Percentiles rank a stretch among this genome's conserved stretches.
These are phyloP conservation scores for Lordiphosa andalusiaca DNA, from an alignment of 2,888 invertebrate genomes.

Conservation along the genomic window DNA sequence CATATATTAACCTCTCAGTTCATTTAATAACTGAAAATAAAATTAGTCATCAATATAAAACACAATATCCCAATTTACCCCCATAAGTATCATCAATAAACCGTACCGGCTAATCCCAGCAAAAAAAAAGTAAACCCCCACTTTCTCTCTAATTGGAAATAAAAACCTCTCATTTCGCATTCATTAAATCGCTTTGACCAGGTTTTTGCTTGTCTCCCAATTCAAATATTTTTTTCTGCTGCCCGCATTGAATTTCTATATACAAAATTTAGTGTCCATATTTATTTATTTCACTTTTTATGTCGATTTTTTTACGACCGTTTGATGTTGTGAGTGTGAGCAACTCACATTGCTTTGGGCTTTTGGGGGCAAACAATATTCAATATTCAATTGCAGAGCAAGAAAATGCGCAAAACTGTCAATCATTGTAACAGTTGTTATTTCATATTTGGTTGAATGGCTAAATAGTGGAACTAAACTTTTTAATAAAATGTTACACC, in stretches of 20 bases:
- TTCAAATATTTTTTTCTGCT: neutral
- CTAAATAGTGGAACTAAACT: conserved; percentile 17
- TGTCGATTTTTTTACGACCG: neutral
- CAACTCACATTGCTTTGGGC: neutral
- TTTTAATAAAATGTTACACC: conserved; percentile 2
- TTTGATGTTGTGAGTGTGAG: neutral
- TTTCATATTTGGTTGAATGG: conserved; percentile 13
- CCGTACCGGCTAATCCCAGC: too few species aligned
- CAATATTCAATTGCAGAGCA: conserved; percentile 29
- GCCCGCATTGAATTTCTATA: too few species aligned
- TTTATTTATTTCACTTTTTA: conserved; percentile 3
- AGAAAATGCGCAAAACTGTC: conserved; percentile 29
- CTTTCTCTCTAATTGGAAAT: too few species aligned
- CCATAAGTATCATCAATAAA: too few species aligned
- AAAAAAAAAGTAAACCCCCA: too few species aligned
- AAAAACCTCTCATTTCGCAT: too few species aligned
- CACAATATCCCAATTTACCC: too few species aligned
- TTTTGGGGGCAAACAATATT: conserved; percentile 1
- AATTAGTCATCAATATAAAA: too few species aligned
- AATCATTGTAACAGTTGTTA: conserved; percentile 29
- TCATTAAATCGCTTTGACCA: too few species aligned
- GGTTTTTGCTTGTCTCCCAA: too few species aligned
- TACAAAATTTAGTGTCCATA: conserved; percentile 17
- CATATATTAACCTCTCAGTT: too few species aligned
- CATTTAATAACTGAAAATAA: too few species aligned